phyloP scores from a whole-genome alignment of 2,797 vertebrate genomes.

The Argyrosomus regius region DNA sequence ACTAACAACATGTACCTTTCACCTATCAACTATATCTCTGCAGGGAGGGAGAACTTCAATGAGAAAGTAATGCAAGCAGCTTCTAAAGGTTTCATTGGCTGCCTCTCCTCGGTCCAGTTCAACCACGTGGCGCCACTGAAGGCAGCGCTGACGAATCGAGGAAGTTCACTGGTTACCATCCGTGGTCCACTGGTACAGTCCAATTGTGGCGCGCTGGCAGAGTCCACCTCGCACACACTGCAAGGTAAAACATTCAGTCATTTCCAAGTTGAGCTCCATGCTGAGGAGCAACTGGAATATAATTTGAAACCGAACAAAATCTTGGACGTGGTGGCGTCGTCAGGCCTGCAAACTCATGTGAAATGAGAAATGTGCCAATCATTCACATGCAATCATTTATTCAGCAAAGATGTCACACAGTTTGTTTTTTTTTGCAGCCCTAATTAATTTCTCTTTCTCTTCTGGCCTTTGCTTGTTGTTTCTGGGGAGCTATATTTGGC shows the following conservation, averaged over 20 bases:
- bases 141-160: conserved; percentile 91
- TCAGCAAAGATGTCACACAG: neutral
- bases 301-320: neutral
- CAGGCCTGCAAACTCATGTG: neutral
- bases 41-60: conserved; percentile 86
- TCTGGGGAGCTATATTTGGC: neutral
- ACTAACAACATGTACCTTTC: neutral
- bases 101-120: conserved; percentile 95
- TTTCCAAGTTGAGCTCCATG: neutral
- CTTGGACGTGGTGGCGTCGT: neutral
- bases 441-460: conserved; percentile 14
- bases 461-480: neutral
- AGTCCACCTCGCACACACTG: conserved; percentile 88
- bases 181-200: conserved; percentile 89
- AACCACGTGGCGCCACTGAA: conserved; percentile 94
- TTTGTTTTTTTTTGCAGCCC: neutral
- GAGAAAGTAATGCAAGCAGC: conserved; percentile 89
- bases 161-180: conserved; percentile 87
- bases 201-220: conserved; percentile 86
- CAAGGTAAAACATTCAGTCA: conserved; percentile 85
- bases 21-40: neutral
- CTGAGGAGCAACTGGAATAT: neutral
- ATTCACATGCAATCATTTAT: neutral
- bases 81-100: conserved; percentile 91
- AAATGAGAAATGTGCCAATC: neutral